Evolutionary conservation across 2,113 vertebrate species (phyloP).

Genomic region (Columbina picui): DNA sequence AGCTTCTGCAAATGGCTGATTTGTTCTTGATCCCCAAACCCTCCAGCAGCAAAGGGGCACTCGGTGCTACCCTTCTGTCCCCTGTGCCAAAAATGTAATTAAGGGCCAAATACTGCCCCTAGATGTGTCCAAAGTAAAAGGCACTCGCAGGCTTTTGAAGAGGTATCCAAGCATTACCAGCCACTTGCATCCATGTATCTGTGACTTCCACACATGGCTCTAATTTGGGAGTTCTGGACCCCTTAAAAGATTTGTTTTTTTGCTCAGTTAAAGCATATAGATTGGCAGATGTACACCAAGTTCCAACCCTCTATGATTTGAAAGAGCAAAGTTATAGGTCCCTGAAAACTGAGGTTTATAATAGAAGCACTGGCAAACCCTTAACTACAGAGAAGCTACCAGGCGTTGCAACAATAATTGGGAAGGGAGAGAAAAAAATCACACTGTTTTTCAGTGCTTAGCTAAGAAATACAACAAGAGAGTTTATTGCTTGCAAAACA

Average conservation of each 20-base stretch:
- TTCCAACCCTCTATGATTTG: conserved; percentile 49
- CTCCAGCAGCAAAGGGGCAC: background rate
- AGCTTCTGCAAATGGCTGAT: background rate
- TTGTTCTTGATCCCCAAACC: background rate
- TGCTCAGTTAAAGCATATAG: background rate
- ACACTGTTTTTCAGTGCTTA: conserved; percentile 74
- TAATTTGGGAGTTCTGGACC: background rate
- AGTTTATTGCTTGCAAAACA: conserved; percentile 79
- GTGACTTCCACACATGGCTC: background rate
- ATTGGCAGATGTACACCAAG: background rate
- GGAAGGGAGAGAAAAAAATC: conserved; percentile 56
- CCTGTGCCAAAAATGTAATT: background rate
- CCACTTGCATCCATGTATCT: background rate
- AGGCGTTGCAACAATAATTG: conserved; percentile 67
- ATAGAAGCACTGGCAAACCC: conserved; percentile 72
- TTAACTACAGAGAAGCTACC: conserved; percentile 69
- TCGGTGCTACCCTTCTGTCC: background rate
- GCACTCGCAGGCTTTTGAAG: background rate
- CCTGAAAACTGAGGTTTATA: conserved; percentile 67
- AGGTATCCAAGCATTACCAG: background rate
- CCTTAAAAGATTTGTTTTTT: background rate
- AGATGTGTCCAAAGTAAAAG: background rate
- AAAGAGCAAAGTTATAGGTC: conserved; percentile 56
- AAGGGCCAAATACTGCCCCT: background rate
- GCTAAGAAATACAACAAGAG: conserved; percentile 74